Conservation (phyloP, 2,797 vertebrate genomes). For the Heterohyrax brucei region DNA sequence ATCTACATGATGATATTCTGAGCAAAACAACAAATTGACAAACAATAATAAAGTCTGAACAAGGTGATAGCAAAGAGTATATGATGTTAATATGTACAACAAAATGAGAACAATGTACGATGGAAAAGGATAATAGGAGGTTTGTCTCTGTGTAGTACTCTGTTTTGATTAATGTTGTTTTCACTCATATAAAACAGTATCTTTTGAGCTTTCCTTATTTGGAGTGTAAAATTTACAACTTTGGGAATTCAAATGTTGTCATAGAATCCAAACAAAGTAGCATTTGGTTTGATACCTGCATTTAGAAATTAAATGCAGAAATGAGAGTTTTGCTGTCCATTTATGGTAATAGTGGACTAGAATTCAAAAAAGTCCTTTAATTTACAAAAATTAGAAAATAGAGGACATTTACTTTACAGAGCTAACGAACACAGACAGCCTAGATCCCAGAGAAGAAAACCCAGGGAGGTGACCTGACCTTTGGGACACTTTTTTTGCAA, state of each 20-base stretch:
- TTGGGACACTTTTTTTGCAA: not conserved
- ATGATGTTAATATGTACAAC: not conserved
- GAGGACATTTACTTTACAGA: not conserved
- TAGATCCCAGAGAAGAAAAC: not conserved
- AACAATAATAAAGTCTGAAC: not conserved
- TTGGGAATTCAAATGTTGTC: not conserved
- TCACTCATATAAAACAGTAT: not conserved
- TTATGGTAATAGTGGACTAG: not conserved
- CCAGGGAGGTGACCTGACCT: not conserved
- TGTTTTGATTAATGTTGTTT: not conserved
- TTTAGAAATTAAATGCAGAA: conserved; percentile 55
- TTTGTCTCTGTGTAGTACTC: conserved; percentile 24
- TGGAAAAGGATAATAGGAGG: not conserved
- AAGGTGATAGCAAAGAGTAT: not conserved
- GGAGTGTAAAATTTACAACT: not conserved
- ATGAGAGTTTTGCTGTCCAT: not conserved
- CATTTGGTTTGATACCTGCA: conserved; percentile 10
- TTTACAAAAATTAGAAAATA: not conserved
- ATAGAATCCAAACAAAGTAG: not conserved
- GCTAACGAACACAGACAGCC: not conserved
- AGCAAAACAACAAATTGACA: conserved; percentile 31
- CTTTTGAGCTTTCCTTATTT: conserved; percentile 17
- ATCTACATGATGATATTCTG: not conserved
- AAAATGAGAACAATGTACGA: conserved; percentile 14
- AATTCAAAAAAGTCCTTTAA: not conserved